Conservation (phyloP, 2,113 vertebrate species). For the Tragelaphus scriptus region DNA sequence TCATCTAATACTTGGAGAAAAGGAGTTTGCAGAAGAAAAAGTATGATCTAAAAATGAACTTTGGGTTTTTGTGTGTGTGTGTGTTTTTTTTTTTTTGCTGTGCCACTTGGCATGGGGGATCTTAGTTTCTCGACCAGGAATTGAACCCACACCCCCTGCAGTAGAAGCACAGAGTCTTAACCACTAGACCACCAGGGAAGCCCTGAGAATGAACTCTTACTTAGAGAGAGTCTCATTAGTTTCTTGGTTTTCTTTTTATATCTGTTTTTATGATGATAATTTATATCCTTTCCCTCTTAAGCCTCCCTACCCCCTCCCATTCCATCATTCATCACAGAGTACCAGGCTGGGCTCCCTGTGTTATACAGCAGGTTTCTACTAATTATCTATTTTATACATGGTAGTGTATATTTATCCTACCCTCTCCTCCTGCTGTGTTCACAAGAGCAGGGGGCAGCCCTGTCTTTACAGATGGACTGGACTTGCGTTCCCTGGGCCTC, state of each 20-base stretch:
- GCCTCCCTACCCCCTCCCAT: rapidly evolving
- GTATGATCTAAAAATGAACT: background rate
- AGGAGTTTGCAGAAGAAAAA: background rate
- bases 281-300: background rate
- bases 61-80: background rate
- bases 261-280: background rate
- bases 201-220: background rate
- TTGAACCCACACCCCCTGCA: background rate
- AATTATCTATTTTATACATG: background rate
- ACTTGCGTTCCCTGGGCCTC: rapidly evolving
- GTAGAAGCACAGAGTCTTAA: background rate
- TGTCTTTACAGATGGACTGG: background rate
- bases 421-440: background rate
- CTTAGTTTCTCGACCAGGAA: background rate
- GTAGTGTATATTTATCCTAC: background rate
- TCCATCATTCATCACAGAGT: background rate
- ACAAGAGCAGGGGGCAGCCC: background rate
- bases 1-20: background rate
- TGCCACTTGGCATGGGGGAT: background rate
- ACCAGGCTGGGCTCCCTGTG: background rate
- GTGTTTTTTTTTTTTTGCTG: background rate
- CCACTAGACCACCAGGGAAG: background rate
- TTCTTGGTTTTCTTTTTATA: background rate
- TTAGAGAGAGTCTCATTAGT: background rate
- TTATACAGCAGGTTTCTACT: background rate